These are phyloP conservation scores for Archips crataeganus DNA, from an alignment of 2,888 invertebrate species.

Conservation along the genomic window DNA sequence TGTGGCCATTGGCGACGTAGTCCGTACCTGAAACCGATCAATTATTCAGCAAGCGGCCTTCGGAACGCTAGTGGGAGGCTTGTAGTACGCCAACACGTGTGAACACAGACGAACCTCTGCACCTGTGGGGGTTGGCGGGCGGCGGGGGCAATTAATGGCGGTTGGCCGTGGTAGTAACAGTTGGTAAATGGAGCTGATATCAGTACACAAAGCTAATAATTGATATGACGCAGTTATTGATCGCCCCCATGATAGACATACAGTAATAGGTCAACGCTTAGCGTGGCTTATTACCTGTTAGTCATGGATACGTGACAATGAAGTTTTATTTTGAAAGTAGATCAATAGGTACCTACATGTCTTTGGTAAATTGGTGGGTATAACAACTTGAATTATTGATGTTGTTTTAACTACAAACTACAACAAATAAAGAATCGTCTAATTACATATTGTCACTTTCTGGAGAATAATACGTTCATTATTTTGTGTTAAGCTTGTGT, in stretches of 20 bases:
- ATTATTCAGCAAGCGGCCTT: slow-evolving; percentile 79
- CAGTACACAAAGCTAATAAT: slow-evolving; percentile 61
- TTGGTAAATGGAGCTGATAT: slow-evolving; percentile 51
- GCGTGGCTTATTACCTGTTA: slow-evolving; percentile 11
- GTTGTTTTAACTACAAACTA: neutral
- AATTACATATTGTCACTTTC: neutral
- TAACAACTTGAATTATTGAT: slow-evolving; percentile 11
- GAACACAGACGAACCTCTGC: slow-evolving; percentile 60
- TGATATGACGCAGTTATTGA: slow-evolving; percentile 61
- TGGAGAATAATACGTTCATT: neutral
- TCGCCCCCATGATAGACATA: slow-evolving; percentile 47
- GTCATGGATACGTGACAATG: slow-evolving; percentile 16
- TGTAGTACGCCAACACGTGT: slow-evolving; percentile 54
- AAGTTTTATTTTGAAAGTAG: slow-evolving; percentile 15
- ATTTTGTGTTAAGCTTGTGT: neutral
- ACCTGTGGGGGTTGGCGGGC: slow-evolving; percentile 54
- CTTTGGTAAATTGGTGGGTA: neutral
- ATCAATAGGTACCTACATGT: slow-evolving; percentile 27
- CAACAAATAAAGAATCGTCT: too few species aligned
- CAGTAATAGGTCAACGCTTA: slow-evolving; percentile 26
- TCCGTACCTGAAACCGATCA: slow-evolving; percentile 78
- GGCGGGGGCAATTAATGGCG: slow-evolving; percentile 52
- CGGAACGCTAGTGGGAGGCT: slow-evolving; percentile 54
- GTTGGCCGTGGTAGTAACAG: slow-evolving; percentile 43
- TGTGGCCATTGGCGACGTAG: slow-evolving; percentile 79